A percentile compares a stretch with the other conserved stretches of the same genome.
Evolutionary conservation across 2,888 invertebrate genomes (phyloP).

Genomic region (Zeuzera pyrina): DNA sequence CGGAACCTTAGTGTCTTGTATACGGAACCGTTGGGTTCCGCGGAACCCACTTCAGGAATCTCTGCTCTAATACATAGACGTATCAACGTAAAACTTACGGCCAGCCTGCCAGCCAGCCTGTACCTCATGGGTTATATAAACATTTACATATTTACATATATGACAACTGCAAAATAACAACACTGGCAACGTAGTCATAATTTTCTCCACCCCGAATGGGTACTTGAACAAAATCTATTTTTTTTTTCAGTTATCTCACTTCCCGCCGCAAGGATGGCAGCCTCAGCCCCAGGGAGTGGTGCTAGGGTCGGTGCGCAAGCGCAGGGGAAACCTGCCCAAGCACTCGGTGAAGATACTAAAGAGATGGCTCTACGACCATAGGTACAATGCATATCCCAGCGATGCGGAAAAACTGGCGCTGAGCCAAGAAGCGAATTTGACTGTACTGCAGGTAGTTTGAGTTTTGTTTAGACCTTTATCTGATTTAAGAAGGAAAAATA

Average conservation of each 20-base stretch:
- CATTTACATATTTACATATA: not conserved
- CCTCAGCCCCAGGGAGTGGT: slow-evolving; percentile 27
- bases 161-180: not conserved
- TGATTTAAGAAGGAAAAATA: no score
- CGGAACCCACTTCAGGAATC: no score
- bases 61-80: no score
- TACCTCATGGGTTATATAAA: slow-evolving; percentile 15
- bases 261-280: slow-evolving; percentile 13
- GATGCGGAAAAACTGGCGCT: slow-evolving; percentile 91
- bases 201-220: slow-evolving; percentile 16
- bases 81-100: no score
- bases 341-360: slow-evolving; percentile 93
- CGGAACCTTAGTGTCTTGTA: no score
- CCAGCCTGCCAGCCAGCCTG: slow-evolving; percentile 8
- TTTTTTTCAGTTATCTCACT: no score
- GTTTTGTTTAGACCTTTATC: no score
- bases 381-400: slow-evolving; percentile 95
- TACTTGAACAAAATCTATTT: no score
- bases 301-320: slow-evolving; percentile 78
- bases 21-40: no score
- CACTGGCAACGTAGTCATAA: slow-evolving; percentile 8
- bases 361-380: slow-evolving; percentile 93
- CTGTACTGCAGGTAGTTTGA: slow-evolving; percentile 87
- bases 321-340: slow-evolving; percentile 93
- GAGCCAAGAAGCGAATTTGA: slow-evolving; percentile 88